Evolutionary conservation across 2,797 vertebrate genomes (phyloP).

Genomic region (Pseudopleuronectes americanus): DNA sequence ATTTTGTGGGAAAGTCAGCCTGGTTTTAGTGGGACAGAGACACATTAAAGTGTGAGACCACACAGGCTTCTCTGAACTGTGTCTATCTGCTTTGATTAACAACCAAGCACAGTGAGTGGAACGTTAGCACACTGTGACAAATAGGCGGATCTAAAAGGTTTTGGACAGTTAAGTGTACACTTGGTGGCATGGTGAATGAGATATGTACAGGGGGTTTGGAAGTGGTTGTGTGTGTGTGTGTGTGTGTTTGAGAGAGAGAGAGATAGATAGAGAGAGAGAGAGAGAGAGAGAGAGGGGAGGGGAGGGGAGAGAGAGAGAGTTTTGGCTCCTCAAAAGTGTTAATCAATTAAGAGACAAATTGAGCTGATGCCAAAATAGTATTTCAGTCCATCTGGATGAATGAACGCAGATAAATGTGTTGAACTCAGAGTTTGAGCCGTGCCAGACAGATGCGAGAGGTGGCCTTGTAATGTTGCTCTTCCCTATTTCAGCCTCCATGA

Average conservation of each 20-base stretch:
- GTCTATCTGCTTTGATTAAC: constrained; percentile 63
- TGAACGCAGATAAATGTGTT: constrained; percentile 23
- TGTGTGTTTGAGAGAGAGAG: constrained; percentile 2
- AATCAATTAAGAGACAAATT: constrained; percentile 51
- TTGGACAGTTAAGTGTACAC: constrained; percentile 76
- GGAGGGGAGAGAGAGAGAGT: constrained; percentile 12
- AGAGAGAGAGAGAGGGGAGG: background rate
- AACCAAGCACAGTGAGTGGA: constrained; percentile 25
- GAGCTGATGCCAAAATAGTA: constrained; percentile 32
- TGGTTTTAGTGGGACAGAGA: constrained; percentile 42
- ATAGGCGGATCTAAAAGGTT: constrained; percentile 79
- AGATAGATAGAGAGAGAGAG: constrained; percentile 2
- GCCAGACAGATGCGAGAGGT: constrained; percentile 65
- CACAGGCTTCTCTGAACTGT: constrained; percentile 16
- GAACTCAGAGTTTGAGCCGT: constrained; percentile 25
- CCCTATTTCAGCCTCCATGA: constrained; percentile 41
- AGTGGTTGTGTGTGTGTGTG: constrained; percentile 17
- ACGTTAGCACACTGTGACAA: constrained; percentile 61
- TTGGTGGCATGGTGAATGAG: constrained; percentile 64
- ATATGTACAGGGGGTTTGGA: constrained; percentile 33
- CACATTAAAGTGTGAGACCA: constrained; percentile 40
- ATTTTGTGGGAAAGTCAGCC: constrained; percentile 23
- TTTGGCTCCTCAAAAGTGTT: constrained; percentile 31
- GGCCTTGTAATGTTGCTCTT: constrained; percentile 60
- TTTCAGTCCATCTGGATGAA: constrained; percentile 36